Conservation (phyloP, 2,113 vertebrate genomes). For the Campylorhamphus procurvoides region DNA sequence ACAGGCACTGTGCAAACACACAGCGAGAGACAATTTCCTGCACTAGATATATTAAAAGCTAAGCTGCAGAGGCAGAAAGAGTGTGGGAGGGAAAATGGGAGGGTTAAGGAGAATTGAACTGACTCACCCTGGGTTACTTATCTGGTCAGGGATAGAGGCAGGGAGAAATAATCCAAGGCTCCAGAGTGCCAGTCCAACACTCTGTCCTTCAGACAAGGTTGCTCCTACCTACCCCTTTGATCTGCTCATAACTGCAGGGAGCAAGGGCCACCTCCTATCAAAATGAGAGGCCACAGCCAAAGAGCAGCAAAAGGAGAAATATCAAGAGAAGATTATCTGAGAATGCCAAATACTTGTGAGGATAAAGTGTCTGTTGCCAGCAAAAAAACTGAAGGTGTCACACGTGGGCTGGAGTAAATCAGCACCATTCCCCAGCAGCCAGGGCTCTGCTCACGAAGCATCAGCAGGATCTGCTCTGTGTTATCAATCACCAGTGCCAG, state of each 20-base stretch:
- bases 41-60: conserved; percentile 30
- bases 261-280: conserved; percentile 1
- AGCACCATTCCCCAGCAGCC: neutral
- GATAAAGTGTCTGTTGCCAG: neutral
- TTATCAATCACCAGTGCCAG: neutral
- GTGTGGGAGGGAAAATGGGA: conserved; percentile 44
- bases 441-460: neutral
- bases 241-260: neutral
- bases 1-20: conserved; percentile 2
- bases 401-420: neutral
- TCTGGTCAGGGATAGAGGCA: conserved; percentile 46
- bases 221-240: neutral
- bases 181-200: neutral
- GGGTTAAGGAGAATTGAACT: conserved; percentile 10
- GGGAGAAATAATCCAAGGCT: conserved; percentile 11
- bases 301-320: neutral
- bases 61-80: conserved; percentile 26
- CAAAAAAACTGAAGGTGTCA: neutral
- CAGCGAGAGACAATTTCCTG: conserved; percentile 21
- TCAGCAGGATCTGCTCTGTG: neutral
- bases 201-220: conserved; percentile 3
- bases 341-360: neutral
- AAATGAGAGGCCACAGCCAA: neutral
- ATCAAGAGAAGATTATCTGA: neutral
- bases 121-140: conserved; percentile 36